Evolutionary conservation across 1,140 invertebrate species (phyloP).

Genomic region (Vollenhovia emeryi): DNA sequence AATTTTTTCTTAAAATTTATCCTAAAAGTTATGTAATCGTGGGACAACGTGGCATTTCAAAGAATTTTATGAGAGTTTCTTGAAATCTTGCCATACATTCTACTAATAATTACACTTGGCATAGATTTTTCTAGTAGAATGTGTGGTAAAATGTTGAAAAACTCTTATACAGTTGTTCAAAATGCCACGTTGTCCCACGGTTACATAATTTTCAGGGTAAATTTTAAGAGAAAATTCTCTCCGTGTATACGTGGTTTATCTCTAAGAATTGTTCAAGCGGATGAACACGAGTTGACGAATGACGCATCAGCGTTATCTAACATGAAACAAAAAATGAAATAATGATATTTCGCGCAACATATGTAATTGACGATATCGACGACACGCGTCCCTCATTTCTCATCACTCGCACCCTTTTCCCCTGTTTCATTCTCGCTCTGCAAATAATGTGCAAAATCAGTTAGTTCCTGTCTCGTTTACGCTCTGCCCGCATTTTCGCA

Average conservation of each 20-base stretch:
- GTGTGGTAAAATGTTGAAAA: too few relatives aligned
- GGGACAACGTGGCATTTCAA: too few relatives aligned
- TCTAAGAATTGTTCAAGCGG: neutral
- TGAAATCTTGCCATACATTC: too few relatives aligned
- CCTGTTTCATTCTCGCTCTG: neutral
- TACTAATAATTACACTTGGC: too few relatives aligned
- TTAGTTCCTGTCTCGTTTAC: slow-evolving; percentile 32
- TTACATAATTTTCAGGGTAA: too few relatives aligned
- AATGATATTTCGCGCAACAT: slow-evolving; percentile 60
- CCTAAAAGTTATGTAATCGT: too few relatives aligned
- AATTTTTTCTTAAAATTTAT: too few relatives aligned
- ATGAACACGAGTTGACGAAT: slow-evolving; percentile 64
- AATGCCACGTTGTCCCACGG: too few relatives aligned
- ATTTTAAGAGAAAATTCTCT: too few relatives aligned
- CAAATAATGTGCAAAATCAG: slow-evolving; percentile 17
- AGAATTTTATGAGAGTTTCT: too few relatives aligned
- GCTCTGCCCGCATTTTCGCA: neutral
- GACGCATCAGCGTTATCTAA: slow-evolving; percentile 60
- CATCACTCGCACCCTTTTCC: slow-evolving; percentile 56
- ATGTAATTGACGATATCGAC: slow-evolving; percentile 72
- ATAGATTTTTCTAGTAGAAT: too few relatives aligned
- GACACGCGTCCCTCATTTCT: slow-evolving; percentile 54
- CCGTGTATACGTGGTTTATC: neutral
- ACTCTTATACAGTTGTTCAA: too few relatives aligned
- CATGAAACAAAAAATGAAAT: slow-evolving; percentile 65